phyloP scores from a whole-genome alignment of 1,140 invertebrate genomes.

The Trachymyrmex septentrionalis region DNA sequence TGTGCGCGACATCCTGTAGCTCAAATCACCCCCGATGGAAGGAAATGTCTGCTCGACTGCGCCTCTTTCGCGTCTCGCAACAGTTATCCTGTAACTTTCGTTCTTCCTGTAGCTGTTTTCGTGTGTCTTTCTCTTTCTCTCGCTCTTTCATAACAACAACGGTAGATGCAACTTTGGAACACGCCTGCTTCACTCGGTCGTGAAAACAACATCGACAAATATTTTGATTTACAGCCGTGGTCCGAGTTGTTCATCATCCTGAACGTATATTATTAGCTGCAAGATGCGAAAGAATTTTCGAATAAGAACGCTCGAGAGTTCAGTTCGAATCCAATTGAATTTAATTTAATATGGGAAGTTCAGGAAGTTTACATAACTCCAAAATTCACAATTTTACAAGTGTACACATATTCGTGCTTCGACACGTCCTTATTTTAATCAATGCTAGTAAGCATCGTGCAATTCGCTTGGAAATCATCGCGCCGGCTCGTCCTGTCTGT shows the following conservation, averaged over 20 bases:
- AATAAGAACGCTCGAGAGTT: neutral
- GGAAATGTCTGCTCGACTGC: constrained; percentile 57
- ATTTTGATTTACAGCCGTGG: constrained; percentile 65
- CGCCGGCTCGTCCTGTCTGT: neutral
- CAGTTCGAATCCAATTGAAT: neutral
- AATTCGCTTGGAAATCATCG: constrained; percentile 43
- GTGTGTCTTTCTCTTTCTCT: constrained; percentile 33
- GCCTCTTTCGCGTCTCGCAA: constrained; percentile 56
- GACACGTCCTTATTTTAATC: constrained; percentile 19
- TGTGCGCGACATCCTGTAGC: constrained; percentile 69
- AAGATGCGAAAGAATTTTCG: neutral
- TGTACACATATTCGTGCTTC: too few relatives aligned
- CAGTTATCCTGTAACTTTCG: constrained; percentile 67
- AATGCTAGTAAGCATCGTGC: constrained; percentile 34
- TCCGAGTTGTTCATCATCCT: constrained; percentile 48
- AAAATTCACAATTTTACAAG: neutral
- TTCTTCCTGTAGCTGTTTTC: constrained; percentile 61
- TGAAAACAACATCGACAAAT: constrained; percentile 70
- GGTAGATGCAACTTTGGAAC: constrained; percentile 57
- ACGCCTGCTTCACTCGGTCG: constrained; percentile 41
- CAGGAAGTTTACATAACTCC: neutral
- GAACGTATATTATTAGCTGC: constrained; percentile 11
- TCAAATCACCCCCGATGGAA: constrained; percentile 63
- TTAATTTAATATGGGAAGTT: neutral
- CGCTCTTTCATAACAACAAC: constrained; percentile 38